Conservation (phyloP, 2,113 vertebrate genomes). For the Ceuthmochares aereus region DNA sequence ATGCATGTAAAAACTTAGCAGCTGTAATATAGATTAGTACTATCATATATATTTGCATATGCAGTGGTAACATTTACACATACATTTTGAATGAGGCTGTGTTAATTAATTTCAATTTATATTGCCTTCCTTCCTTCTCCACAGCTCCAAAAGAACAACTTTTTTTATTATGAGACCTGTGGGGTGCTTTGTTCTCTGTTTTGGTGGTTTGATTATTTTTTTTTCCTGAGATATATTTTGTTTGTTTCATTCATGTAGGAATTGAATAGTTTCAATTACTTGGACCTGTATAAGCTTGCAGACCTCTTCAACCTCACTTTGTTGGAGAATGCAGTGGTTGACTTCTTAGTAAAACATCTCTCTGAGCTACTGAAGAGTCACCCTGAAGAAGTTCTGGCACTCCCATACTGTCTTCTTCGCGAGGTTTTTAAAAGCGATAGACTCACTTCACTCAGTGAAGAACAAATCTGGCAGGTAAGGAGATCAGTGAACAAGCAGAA, state of each 20-base stretch:
- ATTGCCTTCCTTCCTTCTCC: not conserved
- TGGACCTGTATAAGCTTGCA: conserved; percentile 96
- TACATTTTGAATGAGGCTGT: conserved; percentile 10
- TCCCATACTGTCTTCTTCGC: conserved; percentile 92
- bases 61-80: not conserved
- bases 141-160: not conserved
- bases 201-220: not conserved
- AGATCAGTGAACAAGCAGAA: conserved; percentile 24
- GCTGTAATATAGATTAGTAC: not conserved
- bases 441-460: conserved; percentile 94
- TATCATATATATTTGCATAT: not conserved
- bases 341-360: conserved; percentile 95
- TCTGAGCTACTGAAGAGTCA: conserved; percentile 90
- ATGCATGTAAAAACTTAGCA: not conserved
- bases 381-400: conserved; percentile 89
- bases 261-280: conserved; percentile 95
- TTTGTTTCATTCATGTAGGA: conserved; percentile 81
- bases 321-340: conserved; percentile 93
- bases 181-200: not conserved
- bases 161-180: not conserved
- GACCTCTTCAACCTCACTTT: conserved; percentile 96
- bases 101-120: conserved; percentile 45
- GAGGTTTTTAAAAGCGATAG: conserved; percentile 96
- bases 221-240: conserved; percentile 62
- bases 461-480: conserved; percentile 97